Evolutionary conservation across 2,797 vertebrate species (phyloP).

Genomic region (Harpagifer antarcticus): DNA sequence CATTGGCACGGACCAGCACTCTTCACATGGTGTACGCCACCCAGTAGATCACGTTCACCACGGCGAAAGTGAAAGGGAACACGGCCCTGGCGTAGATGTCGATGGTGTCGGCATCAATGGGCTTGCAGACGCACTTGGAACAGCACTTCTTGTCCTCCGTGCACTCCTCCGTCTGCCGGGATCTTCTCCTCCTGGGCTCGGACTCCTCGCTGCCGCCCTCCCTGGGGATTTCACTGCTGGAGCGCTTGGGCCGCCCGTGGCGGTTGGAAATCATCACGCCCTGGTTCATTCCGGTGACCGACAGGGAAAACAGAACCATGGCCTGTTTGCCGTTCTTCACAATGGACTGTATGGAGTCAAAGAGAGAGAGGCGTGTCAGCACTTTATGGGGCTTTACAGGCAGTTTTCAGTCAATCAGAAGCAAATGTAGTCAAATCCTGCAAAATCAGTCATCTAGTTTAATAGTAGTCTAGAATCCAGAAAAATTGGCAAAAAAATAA

Average conservation of each 20-base stretch:
- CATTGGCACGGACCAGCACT: conserved; percentile 13
- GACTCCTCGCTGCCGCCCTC: conserved; percentile 83
- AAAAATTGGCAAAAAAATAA: too few relatives aligned
- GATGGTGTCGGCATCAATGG: conserved; percentile 96
- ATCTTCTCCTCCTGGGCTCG: conserved; percentile 82
- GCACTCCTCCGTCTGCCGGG: conserved; percentile 65
- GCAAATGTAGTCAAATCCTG: not conserved
- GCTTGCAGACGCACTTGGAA: conserved; percentile 92
- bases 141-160: conserved; percentile 87
- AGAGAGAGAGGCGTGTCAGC: conserved; percentile 25
- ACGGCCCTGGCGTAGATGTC: conserved; percentile 96
- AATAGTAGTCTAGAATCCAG: too few relatives aligned
- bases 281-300: conserved; percentile 94
- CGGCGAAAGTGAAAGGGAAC: conserved; percentile 96
- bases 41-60: conserved; percentile 99
- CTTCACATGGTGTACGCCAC: conserved; percentile 95
- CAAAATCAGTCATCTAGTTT: too few relatives aligned
- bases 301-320: conserved; percentile 96
- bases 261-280: conserved; percentile 90
- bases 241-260: conserved; percentile 80
- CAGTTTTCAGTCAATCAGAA: not conserved
- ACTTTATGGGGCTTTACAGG: not conserved
- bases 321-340: conserved; percentile 93
- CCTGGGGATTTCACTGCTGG: conserved; percentile 83
- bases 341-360: conserved; percentile 86